phyloP scores from a whole-genome alignment of 2,797 vertebrate species.

The Spheniscus humboldti region DNA sequence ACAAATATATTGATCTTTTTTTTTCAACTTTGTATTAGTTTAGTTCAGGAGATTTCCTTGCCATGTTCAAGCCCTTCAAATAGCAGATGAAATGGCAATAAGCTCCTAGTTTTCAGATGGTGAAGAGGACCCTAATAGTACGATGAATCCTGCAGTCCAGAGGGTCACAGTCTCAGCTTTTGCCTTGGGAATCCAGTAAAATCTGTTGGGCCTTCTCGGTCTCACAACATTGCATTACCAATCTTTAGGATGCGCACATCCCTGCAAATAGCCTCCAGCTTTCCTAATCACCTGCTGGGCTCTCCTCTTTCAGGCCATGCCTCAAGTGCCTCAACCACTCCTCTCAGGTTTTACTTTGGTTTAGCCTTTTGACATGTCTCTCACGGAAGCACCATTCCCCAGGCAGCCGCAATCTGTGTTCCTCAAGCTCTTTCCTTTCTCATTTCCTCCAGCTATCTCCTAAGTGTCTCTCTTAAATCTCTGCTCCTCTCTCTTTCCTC shows the following conservation, averaged over 20 bases:
- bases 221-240: neutral
- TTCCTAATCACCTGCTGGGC: neutral
- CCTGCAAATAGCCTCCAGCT: neutral
- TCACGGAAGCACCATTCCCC: neutral
- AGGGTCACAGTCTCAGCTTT: neutral
- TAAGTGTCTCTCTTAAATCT: neutral
- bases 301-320: neutral
- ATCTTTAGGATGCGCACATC: neutral
- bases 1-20: neutral
- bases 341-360: neutral
- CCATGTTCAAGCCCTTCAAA: neutral
- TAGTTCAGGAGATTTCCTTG: neutral
- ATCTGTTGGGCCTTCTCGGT: neutral
- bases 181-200: neutral
- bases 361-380: neutral
- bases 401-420: neutral
- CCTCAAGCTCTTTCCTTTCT: neutral
- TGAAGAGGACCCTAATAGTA: neutral
- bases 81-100: neutral
- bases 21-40: neutral
- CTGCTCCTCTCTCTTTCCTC: neutral
- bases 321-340: neutral
- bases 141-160: neutral
- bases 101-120: neutral
- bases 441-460: neutral